Evolutionary conservation across 1,140 invertebrate species (phyloP).

Genomic region (Homarus americanus): DNA sequence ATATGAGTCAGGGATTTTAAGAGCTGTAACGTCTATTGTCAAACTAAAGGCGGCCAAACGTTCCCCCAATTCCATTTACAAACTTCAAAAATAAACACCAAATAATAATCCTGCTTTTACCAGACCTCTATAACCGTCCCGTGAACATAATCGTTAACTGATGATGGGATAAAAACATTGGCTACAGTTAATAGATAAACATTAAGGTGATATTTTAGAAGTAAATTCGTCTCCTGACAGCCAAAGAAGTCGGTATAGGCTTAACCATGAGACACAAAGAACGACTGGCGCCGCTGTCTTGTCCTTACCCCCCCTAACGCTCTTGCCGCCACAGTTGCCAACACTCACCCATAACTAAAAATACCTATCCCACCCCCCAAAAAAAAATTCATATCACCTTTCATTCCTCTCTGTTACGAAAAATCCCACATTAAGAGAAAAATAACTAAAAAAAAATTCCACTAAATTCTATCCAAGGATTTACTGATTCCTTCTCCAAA

Average conservation of each 20-base stretch:
- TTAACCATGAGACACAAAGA: too few relatives aligned
- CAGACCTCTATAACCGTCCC: neutral
- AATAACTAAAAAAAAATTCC: too few relatives aligned
- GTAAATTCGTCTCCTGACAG: neutral
- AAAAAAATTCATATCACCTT: too few relatives aligned
- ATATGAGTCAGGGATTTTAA: neutral
- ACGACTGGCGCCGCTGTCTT: too few relatives aligned
- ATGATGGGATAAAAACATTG: neutral
- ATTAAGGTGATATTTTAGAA: neutral
- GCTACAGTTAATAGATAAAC: neutral
- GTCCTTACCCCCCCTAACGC: too few relatives aligned
- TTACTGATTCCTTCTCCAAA: neutral
- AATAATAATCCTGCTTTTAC: neutral
- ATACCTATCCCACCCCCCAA: neutral
- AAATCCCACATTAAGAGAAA: too few relatives aligned
- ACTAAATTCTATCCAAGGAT: neutral
- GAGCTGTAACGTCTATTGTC: neutral
- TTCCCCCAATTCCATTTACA: neutral
- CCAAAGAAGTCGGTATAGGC: too few relatives aligned
- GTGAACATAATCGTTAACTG: neutral
- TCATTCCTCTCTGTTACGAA: too few relatives aligned
- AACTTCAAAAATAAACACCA: neutral
- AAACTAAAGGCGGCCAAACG: neutral
- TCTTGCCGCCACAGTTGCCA: too few relatives aligned
- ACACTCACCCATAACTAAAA: too few relatives aligned